Evolutionary conservation across 1,140 invertebrate species (phyloP).

Genomic region (Cherax destructor): DNA sequence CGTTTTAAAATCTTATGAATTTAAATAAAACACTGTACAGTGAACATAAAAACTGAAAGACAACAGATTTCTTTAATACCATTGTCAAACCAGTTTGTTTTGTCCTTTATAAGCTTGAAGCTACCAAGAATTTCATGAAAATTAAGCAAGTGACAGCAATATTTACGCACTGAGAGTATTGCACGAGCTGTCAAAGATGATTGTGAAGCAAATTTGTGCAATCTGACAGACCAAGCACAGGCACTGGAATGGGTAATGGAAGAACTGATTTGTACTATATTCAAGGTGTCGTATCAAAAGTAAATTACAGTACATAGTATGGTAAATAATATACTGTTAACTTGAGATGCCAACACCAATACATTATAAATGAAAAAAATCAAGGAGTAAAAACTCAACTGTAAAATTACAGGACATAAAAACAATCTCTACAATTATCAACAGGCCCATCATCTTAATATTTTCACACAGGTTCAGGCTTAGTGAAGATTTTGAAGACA

Average conservation of each 20-base stretch:
- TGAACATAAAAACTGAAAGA: constrained; percentile 12
- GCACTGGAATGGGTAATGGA: constrained; percentile 14
- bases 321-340: background rate
- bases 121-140: constrained; percentile 10
- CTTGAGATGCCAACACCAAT: background rate
- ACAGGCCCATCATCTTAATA: background rate
- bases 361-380: background rate
- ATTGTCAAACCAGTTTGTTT: constrained; percentile 4
- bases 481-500: background rate
- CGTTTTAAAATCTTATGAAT: constrained; percentile 8
- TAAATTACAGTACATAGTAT: background rate
- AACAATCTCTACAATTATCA: background rate
- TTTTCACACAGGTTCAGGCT: background rate
- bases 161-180: constrained; percentile 25
- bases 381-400: background rate
- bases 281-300: background rate
- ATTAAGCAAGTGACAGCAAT: constrained; percentile 11
- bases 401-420: background rate
- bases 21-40: constrained; percentile 36
- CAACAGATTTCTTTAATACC: background rate
- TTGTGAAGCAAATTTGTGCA: background rate
- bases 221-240: constrained; percentile 27
- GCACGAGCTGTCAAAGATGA: background rate
- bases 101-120: constrained; percentile 1
- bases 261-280: constrained; percentile 3